Conservation (phyloP, 53 echinoderm and acorn worm genomes). For the Actinopyga echinites region DNA sequence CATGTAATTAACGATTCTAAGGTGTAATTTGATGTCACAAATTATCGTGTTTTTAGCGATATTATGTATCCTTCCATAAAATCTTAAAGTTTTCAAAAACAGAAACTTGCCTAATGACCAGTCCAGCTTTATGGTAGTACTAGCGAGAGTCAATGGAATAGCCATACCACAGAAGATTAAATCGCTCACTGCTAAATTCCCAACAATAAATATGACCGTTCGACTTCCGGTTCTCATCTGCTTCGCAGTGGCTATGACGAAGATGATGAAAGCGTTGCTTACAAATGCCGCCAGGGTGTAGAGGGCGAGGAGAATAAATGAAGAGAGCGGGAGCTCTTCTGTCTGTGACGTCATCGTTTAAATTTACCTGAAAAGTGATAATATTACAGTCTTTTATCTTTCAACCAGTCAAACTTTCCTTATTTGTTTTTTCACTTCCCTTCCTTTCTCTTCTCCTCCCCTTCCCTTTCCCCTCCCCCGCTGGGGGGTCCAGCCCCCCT, state of each 20-base stretch:
- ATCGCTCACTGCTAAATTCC: conserved; percentile 58
- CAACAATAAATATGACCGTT: conserved; percentile 38
- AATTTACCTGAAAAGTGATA: neutral
- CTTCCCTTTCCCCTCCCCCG: neutral
- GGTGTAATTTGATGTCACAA: no score
- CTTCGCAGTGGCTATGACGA: neutral
- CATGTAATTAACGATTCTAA: no score
- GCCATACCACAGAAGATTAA: conserved; percentile 49
- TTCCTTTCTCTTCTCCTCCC: neutral
- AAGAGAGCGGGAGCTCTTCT: neutral
- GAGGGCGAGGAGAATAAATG: neutral
- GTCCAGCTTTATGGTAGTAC: conserved; percentile 29
- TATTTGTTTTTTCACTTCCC: neutral
- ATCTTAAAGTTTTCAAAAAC: neutral
- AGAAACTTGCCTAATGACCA: conserved; percentile 57
- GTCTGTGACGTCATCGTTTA: conserved; percentile 15
- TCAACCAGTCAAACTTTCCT: neutral
- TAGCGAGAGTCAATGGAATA: conserved; percentile 54
- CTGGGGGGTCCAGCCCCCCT: neutral
- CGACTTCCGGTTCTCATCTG: neutral
- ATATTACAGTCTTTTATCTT: neutral
- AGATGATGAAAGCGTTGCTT: conserved; percentile 42
- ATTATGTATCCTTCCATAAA: neutral
- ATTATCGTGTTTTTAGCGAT: no score
- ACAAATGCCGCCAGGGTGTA: conserved; percentile 24